These are phyloP conservation scores for Stichopus horrens DNA, from an alignment of 53 echinoderm and acorn worm species.

Conservation along the genomic window DNA sequence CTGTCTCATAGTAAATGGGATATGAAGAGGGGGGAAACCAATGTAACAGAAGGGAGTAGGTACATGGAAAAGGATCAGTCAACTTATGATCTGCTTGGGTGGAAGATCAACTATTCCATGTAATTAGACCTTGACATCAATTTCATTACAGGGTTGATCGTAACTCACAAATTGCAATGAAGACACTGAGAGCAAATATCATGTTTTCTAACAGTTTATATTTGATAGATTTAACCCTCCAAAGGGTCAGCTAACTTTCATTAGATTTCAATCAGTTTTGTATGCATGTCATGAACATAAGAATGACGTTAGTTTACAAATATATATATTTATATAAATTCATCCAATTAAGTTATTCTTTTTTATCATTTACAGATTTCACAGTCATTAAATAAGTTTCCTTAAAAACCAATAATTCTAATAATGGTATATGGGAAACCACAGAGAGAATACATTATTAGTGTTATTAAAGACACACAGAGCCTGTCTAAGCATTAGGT, in stretches of 20 bases:
- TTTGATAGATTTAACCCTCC: constrained; percentile 25
- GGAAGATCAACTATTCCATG: no score
- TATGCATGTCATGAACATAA: constrained; percentile 3
- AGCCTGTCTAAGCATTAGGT: background rate
- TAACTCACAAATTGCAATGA: no score
- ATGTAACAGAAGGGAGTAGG: no score
- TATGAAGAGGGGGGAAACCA: no score
- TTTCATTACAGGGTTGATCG: no score
- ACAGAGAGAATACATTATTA: constrained; percentile 3
- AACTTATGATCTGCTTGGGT: no score
- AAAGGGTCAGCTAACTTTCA: background rate
- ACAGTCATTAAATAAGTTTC: constrained; percentile 21
- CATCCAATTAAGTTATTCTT: constrained; percentile 13
- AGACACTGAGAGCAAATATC: no score
- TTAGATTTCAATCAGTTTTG: constrained; percentile 15
- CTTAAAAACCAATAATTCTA: background rate
- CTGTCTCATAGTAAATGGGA: no score
- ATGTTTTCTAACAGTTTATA: background rate
- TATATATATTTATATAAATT: constrained; percentile 40
- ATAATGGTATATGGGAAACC: background rate
- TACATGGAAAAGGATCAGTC: no score
- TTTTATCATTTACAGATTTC: constrained; percentile 39
- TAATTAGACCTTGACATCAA: no score
- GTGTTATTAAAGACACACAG: background rate
- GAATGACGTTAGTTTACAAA: constrained; percentile 34